Conservation (phyloP, 2,888 invertebrate species). For the Mimumesa dahlbomi region DNA sequence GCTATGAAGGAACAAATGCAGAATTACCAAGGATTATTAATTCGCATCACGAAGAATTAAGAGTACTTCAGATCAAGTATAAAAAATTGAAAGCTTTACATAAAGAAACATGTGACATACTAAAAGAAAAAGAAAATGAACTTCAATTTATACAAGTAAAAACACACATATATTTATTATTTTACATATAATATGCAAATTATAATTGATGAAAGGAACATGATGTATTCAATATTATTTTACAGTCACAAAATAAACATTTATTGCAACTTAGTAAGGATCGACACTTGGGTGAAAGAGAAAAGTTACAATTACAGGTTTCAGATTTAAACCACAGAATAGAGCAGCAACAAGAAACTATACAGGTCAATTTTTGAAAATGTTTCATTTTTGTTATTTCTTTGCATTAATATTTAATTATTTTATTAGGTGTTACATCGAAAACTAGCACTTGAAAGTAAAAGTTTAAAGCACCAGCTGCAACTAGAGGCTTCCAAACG, state of each 20-base stretch:
- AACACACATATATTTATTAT: not conserved
- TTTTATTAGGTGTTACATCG: constrained; percentile 83
- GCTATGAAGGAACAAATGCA: constrained; percentile 90
- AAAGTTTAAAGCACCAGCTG: constrained; percentile 87
- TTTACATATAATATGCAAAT: not conserved
- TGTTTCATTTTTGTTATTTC: not conserved
- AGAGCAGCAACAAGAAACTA: constrained; percentile 78
- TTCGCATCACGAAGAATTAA: constrained; percentile 89
- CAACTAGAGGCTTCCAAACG: constrained; percentile 86
- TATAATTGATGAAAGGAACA: not conserved
- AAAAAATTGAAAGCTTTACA: constrained; percentile 85
- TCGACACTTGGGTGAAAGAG: constrained; percentile 87
- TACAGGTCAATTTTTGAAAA: too few relatives aligned
- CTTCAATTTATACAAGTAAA: constrained; percentile 82
- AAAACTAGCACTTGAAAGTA: constrained; percentile 87
- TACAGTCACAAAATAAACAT: constrained; percentile 86
- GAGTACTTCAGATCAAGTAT: constrained; percentile 86
- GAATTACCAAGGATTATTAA: constrained; percentile 89
- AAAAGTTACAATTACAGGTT: constrained; percentile 85
- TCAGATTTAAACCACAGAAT: constrained; percentile 77
- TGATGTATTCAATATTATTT: constrained; percentile 5
- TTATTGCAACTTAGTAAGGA: constrained; percentile 87
- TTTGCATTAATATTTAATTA: not conserved
- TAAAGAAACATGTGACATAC: constrained; percentile 84
- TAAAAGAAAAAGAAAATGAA: constrained; percentile 87